Percentiles rank a stretch among this genome's conserved stretches.
phyloP scores from a whole-genome alignment of 2,113 vertebrate species.

The Gymnobelideus leadbeateri region DNA sequence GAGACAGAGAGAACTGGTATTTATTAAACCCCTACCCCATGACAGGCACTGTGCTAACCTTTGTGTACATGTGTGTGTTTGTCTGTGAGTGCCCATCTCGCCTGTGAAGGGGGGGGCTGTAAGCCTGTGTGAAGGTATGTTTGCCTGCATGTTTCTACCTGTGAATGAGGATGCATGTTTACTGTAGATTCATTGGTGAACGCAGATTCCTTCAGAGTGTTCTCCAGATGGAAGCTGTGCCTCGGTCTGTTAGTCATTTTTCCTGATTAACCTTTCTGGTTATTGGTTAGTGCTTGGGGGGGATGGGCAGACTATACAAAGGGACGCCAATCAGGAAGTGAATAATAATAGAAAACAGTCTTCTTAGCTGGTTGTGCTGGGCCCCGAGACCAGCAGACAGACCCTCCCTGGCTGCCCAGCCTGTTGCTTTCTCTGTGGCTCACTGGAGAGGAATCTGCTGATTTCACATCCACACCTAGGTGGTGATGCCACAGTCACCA shows the following conservation, averaged over 20 bases:
- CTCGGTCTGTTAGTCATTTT: slow-evolving; percentile 12
- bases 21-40: not conserved
- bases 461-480: not conserved
- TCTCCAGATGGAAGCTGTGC: not conserved
- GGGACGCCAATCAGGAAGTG: slow-evolving; percentile 29
- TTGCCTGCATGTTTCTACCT: not conserved
- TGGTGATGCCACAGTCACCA: not conserved
- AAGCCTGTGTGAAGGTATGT: not conserved
- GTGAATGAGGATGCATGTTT: not conserved
- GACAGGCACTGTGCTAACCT: not conserved
- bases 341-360: slow-evolving; percentile 40
- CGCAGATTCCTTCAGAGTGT: slow-evolving; percentile 7
- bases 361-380: not conserved
- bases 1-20: not conserved
- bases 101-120: not conserved
- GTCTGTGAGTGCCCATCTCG: not conserved
- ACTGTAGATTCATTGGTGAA: not conserved
- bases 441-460: slow-evolving; percentile 4
- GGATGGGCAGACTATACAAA: slow-evolving; percentile 6
- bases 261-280: slow-evolving; percentile 29
- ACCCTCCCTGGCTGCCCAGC: not conserved
- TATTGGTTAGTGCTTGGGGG: slow-evolving; percentile 31
- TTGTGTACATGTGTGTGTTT: not conserved
- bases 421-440: not conserved
- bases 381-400: slow-evolving; percentile 13